Percentiles rank a stretch among this genome's conserved stretches.
phyloP scores from a whole-genome alignment of 35 echinoderm and acorn worm genomes.

The Strongylocentrotus purpuratus region DNA sequence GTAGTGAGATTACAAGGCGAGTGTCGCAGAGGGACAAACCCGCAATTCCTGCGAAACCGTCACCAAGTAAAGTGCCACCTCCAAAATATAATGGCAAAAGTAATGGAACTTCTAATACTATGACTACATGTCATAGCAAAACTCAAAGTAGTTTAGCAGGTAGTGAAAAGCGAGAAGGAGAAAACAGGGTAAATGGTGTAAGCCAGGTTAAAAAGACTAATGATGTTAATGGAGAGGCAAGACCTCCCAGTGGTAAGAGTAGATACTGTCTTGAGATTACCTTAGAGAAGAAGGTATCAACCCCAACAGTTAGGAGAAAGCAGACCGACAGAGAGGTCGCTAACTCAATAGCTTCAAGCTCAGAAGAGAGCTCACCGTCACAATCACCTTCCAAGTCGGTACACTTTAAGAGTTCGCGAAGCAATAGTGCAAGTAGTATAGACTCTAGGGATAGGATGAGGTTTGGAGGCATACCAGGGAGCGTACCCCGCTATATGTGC shows the following conservation, averaged over 20 bases:
- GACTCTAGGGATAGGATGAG: conserved; percentile 36
- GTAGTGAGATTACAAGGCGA: conserved; percentile 8
- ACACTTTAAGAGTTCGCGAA: conserved; percentile 47
- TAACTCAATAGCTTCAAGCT: conserved; percentile 27
- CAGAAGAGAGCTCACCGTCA: conserved; percentile 46
- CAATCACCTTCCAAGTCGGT: conserved; percentile 45
- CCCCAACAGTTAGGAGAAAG: conserved; percentile 39
- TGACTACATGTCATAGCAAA: not conserved
- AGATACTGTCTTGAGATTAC: conserved; percentile 42
- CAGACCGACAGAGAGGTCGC: not conserved
- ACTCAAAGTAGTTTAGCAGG: not conserved
- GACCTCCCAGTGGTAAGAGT: conserved; percentile 15
- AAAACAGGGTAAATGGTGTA: conserved; percentile 45
- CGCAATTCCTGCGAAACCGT: conserved; percentile 35
- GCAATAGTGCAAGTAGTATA: conserved; percentile 43
- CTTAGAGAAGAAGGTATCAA: conserved; percentile 44
- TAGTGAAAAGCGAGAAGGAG: conserved; percentile 9
- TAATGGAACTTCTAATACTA: not conserved
- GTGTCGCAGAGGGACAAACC: conserved; percentile 19
- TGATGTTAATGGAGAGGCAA: conserved; percentile 36
- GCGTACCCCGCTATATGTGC: conserved; percentile 35
- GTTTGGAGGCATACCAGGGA: conserved; percentile 14
- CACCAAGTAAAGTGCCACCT: conserved; percentile 9
- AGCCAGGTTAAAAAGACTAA: conserved; percentile 23
- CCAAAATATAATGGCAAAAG: not conserved